A percentile compares a stretch with the other conserved stretches of the same genome.
Conservation (phyloP, 2,888 invertebrate genomes). For the Pegoplata infirma region DNA sequence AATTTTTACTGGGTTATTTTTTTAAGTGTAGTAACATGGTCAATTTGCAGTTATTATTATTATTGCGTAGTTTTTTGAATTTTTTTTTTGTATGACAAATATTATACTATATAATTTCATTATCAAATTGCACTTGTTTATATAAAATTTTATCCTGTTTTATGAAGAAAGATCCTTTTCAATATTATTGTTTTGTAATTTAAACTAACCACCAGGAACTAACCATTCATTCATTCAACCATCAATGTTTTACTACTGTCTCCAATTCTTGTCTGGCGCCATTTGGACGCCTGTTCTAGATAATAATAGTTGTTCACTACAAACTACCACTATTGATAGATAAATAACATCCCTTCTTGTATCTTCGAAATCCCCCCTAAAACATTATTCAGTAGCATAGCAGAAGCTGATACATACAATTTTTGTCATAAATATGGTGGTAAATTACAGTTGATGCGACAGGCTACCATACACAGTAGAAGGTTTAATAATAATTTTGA, state of each 20-base stretch:
- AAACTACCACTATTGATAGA: too few species aligned
- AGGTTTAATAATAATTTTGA: too few species aligned
- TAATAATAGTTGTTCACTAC: conserved; percentile 47
- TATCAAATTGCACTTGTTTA: neutral
- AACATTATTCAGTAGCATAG: neutral
- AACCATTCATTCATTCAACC: neutral
- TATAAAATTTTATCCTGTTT: neutral
- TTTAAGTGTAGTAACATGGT: too few species aligned
- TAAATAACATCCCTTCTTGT: conserved; percentile 25
- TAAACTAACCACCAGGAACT: neutral
- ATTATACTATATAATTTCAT: neutral
- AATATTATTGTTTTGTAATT: neutral
- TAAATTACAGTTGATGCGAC: too few species aligned
- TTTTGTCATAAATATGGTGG: too few species aligned
- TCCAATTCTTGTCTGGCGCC: conserved; percentile 68
- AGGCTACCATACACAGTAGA: too few species aligned
- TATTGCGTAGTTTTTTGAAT: neutral
- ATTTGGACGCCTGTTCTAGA: conserved; percentile 71
- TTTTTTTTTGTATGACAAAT: too few species aligned
- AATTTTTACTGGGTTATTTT: too few species aligned
- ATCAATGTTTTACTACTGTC: conserved; percentile 8
- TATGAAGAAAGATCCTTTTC: neutral
- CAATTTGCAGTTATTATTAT: neutral
- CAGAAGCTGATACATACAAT: too few species aligned
- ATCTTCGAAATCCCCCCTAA: neutral